phyloP scores from a whole-genome alignment of 2,113 vertebrate genomes.

The Alethe castanea region DNA sequence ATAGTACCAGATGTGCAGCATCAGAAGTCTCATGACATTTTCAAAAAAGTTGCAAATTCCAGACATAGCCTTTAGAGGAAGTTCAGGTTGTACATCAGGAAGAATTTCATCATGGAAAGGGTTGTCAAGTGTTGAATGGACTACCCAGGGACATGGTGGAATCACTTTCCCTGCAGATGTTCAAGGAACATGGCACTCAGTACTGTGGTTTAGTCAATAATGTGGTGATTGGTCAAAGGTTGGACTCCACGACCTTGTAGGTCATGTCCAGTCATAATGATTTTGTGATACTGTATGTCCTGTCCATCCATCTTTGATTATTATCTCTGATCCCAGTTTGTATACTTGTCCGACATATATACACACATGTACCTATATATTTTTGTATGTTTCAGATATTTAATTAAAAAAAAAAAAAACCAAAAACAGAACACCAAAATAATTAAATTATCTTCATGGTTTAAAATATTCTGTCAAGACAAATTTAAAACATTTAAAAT shows the following conservation, averaged over 20 bases:
- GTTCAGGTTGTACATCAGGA: neutral
- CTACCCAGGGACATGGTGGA: neutral
- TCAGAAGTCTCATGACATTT: neutral
- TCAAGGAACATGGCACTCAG: neutral
- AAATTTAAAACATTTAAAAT: neutral
- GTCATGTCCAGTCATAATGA: neutral
- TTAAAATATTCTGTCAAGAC: neutral
- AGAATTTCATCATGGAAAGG: rapidly evolving
- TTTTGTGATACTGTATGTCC: neutral
- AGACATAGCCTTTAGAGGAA: neutral
- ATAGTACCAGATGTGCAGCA: neutral
- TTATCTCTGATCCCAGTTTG: neutral
- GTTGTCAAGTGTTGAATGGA: neutral
- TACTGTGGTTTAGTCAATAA: neutral
- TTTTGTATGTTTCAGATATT: neutral
- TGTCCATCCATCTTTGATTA: neutral
- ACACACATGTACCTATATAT: rapidly evolving
- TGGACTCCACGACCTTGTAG: neutral
- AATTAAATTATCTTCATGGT: neutral
- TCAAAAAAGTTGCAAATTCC: neutral
- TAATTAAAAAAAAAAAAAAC: neutral
- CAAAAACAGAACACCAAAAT: neutral
- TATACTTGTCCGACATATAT: neutral
- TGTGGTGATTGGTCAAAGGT: neutral
- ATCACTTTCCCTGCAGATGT: neutral